phyloP scores from a whole-genome alignment of 2,888 invertebrate genomes.

The Tanaodytes sp. region DNA sequence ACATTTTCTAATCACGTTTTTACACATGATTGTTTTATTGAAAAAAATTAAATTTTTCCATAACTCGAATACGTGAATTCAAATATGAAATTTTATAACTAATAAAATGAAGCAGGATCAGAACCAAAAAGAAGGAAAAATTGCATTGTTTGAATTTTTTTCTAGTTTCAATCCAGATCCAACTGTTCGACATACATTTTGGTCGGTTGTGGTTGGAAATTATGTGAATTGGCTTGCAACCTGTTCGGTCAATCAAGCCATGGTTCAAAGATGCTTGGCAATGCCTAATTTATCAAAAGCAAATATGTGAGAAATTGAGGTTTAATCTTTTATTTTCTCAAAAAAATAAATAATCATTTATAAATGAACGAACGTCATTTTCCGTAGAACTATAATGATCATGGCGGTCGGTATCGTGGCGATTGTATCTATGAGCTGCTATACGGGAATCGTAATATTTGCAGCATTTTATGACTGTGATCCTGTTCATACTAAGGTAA shows the following conservation, averaged over 20 bases:
- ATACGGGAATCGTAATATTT: slow-evolving; percentile 89
- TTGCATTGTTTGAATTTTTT: too few species aligned
- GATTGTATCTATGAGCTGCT: slow-evolving; percentile 85
- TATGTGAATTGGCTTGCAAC: slow-evolving; percentile 87
- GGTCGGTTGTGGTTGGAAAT: slow-evolving; percentile 85
- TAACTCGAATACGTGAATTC: too few species aligned
- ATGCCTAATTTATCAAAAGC: slow-evolving; percentile 83
- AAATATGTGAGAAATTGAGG: slow-evolving; percentile 76
- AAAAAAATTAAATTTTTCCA: too few species aligned
- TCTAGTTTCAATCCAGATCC: slow-evolving; percentile 83
- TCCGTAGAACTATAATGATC: slow-evolving; percentile 82
- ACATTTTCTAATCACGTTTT: too few species aligned
- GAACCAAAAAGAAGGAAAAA: too few species aligned
- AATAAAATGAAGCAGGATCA: too few species aligned
- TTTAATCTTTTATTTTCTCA: too few species aligned
- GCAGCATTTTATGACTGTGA: slow-evolving; percentile 89
- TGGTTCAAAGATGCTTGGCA: slow-evolving; percentile 88
- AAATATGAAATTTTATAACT: too few species aligned
- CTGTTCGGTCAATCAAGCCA: slow-evolving; percentile 88
- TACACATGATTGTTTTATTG: too few species aligned
- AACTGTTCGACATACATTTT: slow-evolving; percentile 85
- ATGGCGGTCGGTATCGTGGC: slow-evolving; percentile 84
- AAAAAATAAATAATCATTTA: not conserved
- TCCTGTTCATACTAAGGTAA: slow-evolving; percentile 82
- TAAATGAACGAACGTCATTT: too few species aligned